Conservation (phyloP, 2,797 vertebrate genomes). For the Tarsius wallacei region DNA sequence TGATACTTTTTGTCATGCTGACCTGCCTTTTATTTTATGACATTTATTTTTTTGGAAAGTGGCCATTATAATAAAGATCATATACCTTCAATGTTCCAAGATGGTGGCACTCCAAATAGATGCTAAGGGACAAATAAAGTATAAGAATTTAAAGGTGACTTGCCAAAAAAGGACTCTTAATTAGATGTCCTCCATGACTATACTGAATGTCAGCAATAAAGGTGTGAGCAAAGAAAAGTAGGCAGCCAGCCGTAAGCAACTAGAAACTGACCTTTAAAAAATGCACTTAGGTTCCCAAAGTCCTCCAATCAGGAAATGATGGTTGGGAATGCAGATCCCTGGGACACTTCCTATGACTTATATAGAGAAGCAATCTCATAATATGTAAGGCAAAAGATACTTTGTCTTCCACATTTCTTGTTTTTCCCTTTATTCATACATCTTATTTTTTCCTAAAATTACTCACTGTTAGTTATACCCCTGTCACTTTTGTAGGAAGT, state of each 20-base stretch:
- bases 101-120: conserved; percentile 66
- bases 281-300: conserved; percentile 16
- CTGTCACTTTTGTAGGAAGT: not conserved
- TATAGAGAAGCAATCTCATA: not conserved
- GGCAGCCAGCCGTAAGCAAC: not conserved
- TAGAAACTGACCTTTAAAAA: conserved; percentile 68
- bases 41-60: conserved; percentile 53
- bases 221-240: not conserved
- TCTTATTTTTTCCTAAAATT: conserved; percentile 3
- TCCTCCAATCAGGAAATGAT: conserved; percentile 30
- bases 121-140: conserved; percentile 69
- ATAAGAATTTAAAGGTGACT: conserved; percentile 60
- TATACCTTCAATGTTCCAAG: conserved; percentile 55
- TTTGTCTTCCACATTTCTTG: not conserved
- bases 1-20: not conserved
- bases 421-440: not conserved
- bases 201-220: conserved; percentile 70
- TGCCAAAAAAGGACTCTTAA: conserved; percentile 30
- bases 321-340: not conserved
- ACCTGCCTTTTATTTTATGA: conserved; percentile 62
- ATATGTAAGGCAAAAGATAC: not conserved
- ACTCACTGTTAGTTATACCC: not conserved
- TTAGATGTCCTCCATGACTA: conserved; percentile 7
- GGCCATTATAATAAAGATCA: conserved; percentile 61
- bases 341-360: not conserved